Base-by-base conservation (phyloP, 2,888 invertebrate genomes). In the Piscicola geometra region DNA sequence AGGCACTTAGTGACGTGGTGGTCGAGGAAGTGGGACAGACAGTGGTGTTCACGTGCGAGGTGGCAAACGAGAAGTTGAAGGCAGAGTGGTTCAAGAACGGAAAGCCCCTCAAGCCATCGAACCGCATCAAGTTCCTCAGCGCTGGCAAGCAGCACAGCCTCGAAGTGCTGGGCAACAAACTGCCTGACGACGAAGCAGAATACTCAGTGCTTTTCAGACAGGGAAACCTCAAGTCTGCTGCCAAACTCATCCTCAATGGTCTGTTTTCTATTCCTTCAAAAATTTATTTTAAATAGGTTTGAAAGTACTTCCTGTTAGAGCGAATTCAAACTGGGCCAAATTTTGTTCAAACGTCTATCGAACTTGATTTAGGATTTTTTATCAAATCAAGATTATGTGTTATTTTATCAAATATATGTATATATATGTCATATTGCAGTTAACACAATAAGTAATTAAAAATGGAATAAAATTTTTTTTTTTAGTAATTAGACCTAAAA, bases 121-220 rank as follows among this genome's bases (percentile, higher is more conserved):
- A 77, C 74, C 78, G 75, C 60, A 76, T 78, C 67, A 78, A 78
- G 35, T 76, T 80, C 60, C 32, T 60, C n/a, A 75, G 64, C 32
- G 67, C 76, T 18, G 80, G 79, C 12, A 75, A 75, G 36, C 78
- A 79, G 77, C 95, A 96, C 83, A 91, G 91, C 81, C 86, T 96
- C 35, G 92, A 93, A 84, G 92, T 95, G 81, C 91, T 91, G 82
- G 91, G 93, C 79, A 89, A 91, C 52, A 89, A 89, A 2, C 15
- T 73, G 78, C 83, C 88, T 0, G 89, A 89, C 75, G 94, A 83
- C 75, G 80, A 80, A 36, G 84, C 82, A 25, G 80, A 81, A 75
- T 84, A 83, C 78, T 81, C 79, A 15, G 79, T 79, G 25, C 68
- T 64, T 2, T 80, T 77, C 78, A 67, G 56, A 21, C 35, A 72